phyloP scores from a whole-genome alignment of 2,797 vertebrate species.

The Oreonectes daqikongensis region DNA sequence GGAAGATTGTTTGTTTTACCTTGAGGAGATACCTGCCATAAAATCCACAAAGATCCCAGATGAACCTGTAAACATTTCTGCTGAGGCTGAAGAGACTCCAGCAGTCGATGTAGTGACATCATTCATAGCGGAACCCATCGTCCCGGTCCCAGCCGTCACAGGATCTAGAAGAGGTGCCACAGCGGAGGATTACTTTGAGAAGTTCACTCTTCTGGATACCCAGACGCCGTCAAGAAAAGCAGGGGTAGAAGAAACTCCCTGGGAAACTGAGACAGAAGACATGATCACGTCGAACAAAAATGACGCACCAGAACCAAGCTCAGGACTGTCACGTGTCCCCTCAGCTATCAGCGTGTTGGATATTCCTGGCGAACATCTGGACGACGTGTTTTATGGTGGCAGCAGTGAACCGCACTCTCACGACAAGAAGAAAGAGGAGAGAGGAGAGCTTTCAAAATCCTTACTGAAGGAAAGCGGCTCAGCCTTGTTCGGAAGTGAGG shows the following conservation, averaged over 20 bases:
- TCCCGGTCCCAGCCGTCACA: conserved; percentile 63
- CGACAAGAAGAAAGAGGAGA: background rate
- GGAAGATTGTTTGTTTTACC: conserved; percentile 86
- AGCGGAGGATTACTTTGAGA: conserved; percentile 89
- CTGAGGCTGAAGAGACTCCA: conserved; percentile 31
- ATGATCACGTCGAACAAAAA: background rate
- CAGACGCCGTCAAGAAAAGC: conserved; percentile 70
- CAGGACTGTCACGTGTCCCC: conserved; percentile 54
- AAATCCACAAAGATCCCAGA: conserved; percentile 62
- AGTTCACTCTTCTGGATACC: conserved; percentile 84
- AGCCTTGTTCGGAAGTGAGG: conserved; percentile 82
- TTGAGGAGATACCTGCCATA: conserved; percentile 77
- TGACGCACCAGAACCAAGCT: conserved; percentile 17
- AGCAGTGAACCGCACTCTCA: conserved; percentile 3
- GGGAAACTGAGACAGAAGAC: conserved; percentile 41
- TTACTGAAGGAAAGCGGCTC: conserved; percentile 77
- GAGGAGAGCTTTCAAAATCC: conserved; percentile 56
- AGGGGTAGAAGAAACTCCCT: conserved; percentile 58
- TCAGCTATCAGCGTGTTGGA: conserved; percentile 69
- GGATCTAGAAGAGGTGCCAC: conserved; percentile 54
- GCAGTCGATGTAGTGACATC: conserved; percentile 1
- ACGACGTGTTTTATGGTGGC: conserved; percentile 86
- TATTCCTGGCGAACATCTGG: conserved; percentile 76
- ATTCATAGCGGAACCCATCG: conserved; percentile 64
- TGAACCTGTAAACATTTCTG: conserved; percentile 39